Percentiles rank a stretch among this genome's conserved stretches.
Conservation (phyloP, 1,140 invertebrate genomes). For the Wiebesia pumilae region DNA sequence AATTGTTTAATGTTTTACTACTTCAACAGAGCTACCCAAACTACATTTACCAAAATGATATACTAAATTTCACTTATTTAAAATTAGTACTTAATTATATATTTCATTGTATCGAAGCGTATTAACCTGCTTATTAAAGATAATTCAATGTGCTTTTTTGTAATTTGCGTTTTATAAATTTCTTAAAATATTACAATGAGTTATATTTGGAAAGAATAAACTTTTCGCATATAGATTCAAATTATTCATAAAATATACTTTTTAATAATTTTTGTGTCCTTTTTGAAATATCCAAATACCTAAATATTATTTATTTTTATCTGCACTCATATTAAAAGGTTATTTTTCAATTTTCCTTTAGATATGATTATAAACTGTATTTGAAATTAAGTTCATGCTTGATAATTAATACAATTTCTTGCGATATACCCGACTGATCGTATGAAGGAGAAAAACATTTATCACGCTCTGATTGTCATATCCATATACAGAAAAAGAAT, state of each 20-base stretch:
- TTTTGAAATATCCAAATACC: neutral
- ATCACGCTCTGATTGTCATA: neutral
- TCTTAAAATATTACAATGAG: too few relatives aligned
- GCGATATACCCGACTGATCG: neutral
- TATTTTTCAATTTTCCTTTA: neutral
- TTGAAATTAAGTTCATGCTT: neutral
- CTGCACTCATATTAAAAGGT: neutral
- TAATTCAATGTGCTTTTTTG: too few relatives aligned
- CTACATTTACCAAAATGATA: neutral
- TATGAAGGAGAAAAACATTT: neutral
- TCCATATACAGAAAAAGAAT: neutral
- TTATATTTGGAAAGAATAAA: too few relatives aligned
- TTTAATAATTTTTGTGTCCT: too few relatives aligned
- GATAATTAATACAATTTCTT: constrained; percentile 14
- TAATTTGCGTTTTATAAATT: too few relatives aligned
- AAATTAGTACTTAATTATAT: neutral
- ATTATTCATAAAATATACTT: too few relatives aligned
- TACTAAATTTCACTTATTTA: neutral
- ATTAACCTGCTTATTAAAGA: too few relatives aligned
- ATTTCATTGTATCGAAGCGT: too few relatives aligned
- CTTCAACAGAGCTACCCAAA: neutral
- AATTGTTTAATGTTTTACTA: neutral
- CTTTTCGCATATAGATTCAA: too few relatives aligned
- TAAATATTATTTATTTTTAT: neutral
- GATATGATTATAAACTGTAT: neutral